Evolutionary conservation across 1,140 invertebrate species (phyloP).

Genomic region (Ladona fulva): DNA sequence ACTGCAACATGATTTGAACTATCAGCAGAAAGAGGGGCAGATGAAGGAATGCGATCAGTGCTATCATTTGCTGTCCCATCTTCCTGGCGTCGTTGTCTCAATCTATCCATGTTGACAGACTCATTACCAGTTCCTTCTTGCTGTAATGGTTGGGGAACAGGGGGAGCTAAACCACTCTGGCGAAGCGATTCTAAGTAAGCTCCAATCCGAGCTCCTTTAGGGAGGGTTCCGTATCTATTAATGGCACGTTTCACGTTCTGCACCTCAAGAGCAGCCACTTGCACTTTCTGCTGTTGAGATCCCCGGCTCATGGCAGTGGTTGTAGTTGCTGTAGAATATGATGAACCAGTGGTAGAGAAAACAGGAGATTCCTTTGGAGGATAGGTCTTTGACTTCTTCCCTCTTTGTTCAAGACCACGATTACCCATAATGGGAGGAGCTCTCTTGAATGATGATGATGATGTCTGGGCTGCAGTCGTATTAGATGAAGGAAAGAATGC

Average conservation of each 20-base stretch:
- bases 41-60: constrained; percentile 28
- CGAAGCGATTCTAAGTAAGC: constrained; percentile 88
- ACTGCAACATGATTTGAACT: constrained; percentile 23
- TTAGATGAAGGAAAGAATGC: constrained; percentile 18
- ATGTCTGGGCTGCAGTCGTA: not conserved
- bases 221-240: constrained; percentile 91
- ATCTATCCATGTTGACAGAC: constrained; percentile 18
- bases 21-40: constrained; percentile 28
- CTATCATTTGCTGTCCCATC: constrained; percentile 19
- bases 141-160: constrained; percentile 27
- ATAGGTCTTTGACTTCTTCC: constrained; percentile 49
- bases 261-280: constrained; percentile 84
- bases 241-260: constrained; percentile 94
- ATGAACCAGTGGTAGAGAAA: not conserved
- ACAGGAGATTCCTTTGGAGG: constrained; percentile 36
- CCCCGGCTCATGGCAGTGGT: constrained; percentile 9
- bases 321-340: constrained; percentile 10
- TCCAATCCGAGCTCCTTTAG: constrained; percentile 90
- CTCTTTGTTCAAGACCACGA: constrained; percentile 37
- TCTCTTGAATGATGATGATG: constrained; percentile 40
- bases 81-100: constrained; percentile 21
- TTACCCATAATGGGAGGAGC: constrained; percentile 44
- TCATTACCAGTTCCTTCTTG: constrained; percentile 37
- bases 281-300: constrained; percentile 43
- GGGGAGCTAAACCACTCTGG: constrained; percentile 55